Base-by-base conservation (phyloP, 2,113 vertebrate species). In the Otolemur garnettii region DNA sequence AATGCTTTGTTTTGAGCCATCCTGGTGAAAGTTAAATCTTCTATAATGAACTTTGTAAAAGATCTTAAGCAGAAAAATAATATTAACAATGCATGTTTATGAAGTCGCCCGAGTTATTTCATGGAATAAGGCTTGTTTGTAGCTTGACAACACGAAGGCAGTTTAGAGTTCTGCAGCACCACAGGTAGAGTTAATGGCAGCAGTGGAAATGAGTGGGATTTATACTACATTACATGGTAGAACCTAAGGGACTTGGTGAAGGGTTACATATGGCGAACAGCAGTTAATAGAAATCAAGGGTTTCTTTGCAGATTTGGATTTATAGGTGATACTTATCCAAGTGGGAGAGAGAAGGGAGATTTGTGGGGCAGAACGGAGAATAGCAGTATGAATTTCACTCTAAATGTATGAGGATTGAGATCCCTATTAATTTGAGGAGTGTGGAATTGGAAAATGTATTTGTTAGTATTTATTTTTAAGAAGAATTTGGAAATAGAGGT, bases 351-450 rank as follows among this genome's bases (percentile, higher is more conserved):
- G 33, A 69, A 18, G 4, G 4, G 50, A 22, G 11, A 33, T 69
- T 45, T 33, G 3, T 14, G 1, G 4, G 9, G 2, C 53, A 45
- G 38, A 14, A 4, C 7, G 14, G 5, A 60, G 9, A 30, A 5
- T 26, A 9, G 4, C 64, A 28, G 17, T 17, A 53, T n/a, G 19
- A 45, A 45, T 81, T 86, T 38, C 15, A 1, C 3, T 78, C 86
- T 45, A 18, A 57, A 19, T 64, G 19, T 28, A 6, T 72, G 42
- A 80, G 24, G 26, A 72, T 0, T 21, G 77, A 38, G 12, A 83
- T 60, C 18, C 0, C 4, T 18, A 68, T 59, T 72, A 50, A 38
- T 72, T 35, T 30, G 71, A 53, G 35, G 4, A 62, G 64, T 42
- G 11, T 22, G 22, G 26, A 57, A 22, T 74, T 57, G 24, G 21